These are phyloP conservation scores for Lordiphosa clarofinis DNA, from an alignment of 1,140 invertebrate species.

Conservation along the genomic window DNA sequence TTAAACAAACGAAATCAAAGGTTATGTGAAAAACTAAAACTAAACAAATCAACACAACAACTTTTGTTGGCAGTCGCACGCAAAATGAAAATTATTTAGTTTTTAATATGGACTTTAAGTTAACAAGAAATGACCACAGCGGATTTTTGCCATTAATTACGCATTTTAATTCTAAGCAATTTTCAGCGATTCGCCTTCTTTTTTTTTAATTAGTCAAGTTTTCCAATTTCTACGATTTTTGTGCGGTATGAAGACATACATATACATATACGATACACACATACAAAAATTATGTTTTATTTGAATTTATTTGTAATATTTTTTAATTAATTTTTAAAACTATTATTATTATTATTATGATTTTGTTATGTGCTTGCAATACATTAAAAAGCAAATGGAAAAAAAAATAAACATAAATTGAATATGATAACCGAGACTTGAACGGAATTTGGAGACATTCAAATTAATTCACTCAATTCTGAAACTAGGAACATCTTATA, in stretches of 20 bases:
- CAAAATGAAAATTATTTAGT: conserved; percentile 65
- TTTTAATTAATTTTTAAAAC: conserved; percentile 68
- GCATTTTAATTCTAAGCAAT: conserved; percentile 62
- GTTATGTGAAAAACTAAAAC: conserved; percentile 49
- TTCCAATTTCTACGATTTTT: conserved; percentile 21
- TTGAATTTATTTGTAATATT: conserved; percentile 69
- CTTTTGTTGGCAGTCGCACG: conserved; percentile 44
- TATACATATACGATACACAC: conserved; percentile 27
- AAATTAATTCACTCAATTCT: no score
- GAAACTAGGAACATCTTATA: no score
- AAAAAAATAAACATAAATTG: conserved; percentile 59
- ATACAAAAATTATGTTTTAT: conserved; percentile 61
- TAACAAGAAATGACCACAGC: conserved; percentile 42
- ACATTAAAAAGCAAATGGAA: conserved; percentile 51
- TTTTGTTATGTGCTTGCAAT: conserved; percentile 76
- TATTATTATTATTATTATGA: conserved; percentile 56
- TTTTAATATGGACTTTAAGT: conserved; percentile 53
- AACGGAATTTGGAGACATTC: no score
- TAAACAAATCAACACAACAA: conserved; percentile 11
- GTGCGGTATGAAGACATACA: conserved; percentile 9
- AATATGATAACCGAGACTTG: conserved; percentile 8
- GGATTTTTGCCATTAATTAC: conserved; percentile 70
- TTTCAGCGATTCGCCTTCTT: conserved; percentile 16
- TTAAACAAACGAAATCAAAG: conserved; percentile 47
- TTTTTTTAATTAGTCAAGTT: conserved; percentile 37